Conservation (phyloP, 2,888 invertebrate genomes). For the Reticulitermes lucifugus region DNA sequence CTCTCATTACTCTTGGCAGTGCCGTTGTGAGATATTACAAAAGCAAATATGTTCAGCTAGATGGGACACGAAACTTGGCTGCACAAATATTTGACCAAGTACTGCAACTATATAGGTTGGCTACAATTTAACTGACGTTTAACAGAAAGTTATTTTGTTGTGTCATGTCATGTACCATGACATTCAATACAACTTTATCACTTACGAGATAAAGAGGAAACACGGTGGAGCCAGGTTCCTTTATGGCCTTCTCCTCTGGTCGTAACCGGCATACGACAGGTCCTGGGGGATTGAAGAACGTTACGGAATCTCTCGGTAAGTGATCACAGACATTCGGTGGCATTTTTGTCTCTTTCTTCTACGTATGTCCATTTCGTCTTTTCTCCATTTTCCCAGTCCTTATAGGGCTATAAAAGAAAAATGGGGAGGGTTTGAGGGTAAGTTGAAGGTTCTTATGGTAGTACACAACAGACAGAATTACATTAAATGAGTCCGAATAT, state of each 20-base stretch:
- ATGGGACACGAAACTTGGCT: too few species aligned
- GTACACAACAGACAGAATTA: conserved; percentile 36
- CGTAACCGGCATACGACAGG: conserved; percentile 26
- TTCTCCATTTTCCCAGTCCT: conserved; percentile 25
- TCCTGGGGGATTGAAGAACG: conserved; percentile 20
- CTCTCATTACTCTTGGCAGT: too few species aligned
- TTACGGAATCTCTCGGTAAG: conserved; percentile 24
- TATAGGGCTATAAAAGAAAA: conserved; percentile 36
- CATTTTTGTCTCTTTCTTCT: conserved; percentile 23
- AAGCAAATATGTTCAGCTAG: too few species aligned
- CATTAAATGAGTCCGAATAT: conserved; percentile 21
- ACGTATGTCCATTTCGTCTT: conserved; percentile 1
- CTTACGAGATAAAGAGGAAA: background rate
- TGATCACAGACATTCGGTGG: conserved; percentile 43
- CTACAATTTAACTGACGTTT: background rate
- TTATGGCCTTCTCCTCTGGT: conserved; percentile 33
- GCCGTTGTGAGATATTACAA: too few species aligned
- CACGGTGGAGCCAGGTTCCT: background rate
- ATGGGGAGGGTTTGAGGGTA: background rate
- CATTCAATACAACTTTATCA: conserved; percentile 41
- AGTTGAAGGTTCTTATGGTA: background rate
- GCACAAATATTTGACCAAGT: too few species aligned
- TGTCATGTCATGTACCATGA: background rate
- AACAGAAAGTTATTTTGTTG: background rate
- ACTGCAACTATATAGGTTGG: too few species aligned